Evolutionary conservation across 53 echinoderm and acorn worm species (phyloP).

Genomic region (Arbacia lixula): DNA sequence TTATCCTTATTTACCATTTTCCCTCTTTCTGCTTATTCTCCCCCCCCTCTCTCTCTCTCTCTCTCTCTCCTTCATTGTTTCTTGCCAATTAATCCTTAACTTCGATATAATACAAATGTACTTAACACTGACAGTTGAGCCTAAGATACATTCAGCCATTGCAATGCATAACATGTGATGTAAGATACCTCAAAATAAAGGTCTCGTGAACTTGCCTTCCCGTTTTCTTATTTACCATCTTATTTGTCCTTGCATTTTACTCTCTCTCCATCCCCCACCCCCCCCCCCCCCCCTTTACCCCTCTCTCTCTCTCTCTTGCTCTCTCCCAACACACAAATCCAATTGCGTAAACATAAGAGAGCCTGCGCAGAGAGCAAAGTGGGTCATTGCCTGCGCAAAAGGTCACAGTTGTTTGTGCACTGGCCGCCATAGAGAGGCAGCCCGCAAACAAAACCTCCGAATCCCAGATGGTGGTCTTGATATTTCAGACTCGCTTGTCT

Average conservation of each 20-base stretch:
- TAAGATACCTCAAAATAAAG: too few species aligned
- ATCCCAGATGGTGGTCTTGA: neutral
- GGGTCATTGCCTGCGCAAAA: conserved; percentile 40
- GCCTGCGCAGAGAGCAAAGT: conserved; percentile 8
- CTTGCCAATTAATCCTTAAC: too few species aligned
- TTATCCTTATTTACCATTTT: neutral
- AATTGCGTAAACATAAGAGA: conserved; percentile 24
- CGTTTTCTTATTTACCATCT: neutral
- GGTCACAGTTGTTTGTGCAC: conserved; percentile 46
- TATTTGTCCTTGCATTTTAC: neutral
- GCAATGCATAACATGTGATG: too few species aligned
- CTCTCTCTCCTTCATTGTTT: neutral
- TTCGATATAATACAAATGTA: too few species aligned
- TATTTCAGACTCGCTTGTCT: too few species aligned
- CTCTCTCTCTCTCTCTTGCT: neutral
- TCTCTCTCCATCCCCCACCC: too few species aligned
- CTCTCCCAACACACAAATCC: neutral
- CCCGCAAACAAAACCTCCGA: neutral
- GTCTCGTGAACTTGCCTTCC: neutral
- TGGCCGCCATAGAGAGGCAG: conserved; percentile 2
- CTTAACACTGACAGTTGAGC: too few species aligned
- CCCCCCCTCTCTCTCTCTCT: neutral
- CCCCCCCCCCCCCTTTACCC: too few species aligned
- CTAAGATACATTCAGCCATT: too few species aligned
- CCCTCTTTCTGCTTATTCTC: neutral